Evolutionary conservation across 2,888 invertebrate species (phyloP), one percentile per base, ranked within the genome.

Genomic region (Hirudinaria manillensis): DNA sequence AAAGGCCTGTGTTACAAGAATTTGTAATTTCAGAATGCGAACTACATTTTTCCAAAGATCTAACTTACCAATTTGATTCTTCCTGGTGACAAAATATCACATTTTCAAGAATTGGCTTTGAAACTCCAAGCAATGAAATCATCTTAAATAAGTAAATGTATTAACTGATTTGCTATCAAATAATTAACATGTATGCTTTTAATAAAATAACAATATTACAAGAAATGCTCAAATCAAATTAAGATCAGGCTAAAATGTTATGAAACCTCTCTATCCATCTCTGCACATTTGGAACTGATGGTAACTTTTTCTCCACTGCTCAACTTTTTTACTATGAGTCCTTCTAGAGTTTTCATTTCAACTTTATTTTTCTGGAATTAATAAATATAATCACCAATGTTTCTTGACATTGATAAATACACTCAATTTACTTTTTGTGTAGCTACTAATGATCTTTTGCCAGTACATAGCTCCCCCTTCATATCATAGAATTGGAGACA

Each of bases 31-130:
- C 27, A 3, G 27, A 1, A 61, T 19, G 10, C 21, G 7, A 61
- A 61, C 13, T 61, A 61, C 21, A 61, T 29, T 29, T 29, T 61
- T 13, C 10, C 6, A 61, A 61, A 61, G 10, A 3, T 29, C 7
- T 1, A 61, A 24, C 13, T 79, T 65, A 88, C 90, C 99, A 99
- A 82, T 91, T 91, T 0, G 95, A 91, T 79, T 99, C 95, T 85
- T 99, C 99, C 89, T 99, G 99, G 84, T 99, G 99, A 83, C 99
- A 99, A 86, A 99, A 97, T 80, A 99, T 91, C 0, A 99, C 99
- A 84, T 94, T 92, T 83, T 94, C 94, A 76, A 99, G 87, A 77
- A 99, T 93, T 0, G 98, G 90, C 83, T 93, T 93, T 0, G 97
- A 93, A 0, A 99, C 95, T 77, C 97, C 95, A 85, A 91, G 83